phyloP scores from a whole-genome alignment of 2,888 invertebrate species.

The Nephrotoma flavescens region DNA sequence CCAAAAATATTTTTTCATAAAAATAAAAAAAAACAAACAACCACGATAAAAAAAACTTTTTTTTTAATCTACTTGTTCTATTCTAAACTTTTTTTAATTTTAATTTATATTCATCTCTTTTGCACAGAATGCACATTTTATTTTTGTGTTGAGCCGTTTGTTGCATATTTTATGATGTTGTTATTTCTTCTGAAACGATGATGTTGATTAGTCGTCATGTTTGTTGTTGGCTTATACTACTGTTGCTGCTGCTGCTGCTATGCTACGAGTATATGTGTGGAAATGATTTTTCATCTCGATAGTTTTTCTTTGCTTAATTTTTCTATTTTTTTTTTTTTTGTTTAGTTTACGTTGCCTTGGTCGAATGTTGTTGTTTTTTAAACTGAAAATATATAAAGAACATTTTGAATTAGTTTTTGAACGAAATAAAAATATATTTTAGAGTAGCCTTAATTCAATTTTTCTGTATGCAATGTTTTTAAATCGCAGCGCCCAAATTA shows the following conservation, averaged over 20 bases:
- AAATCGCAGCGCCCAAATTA: no score
- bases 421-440: no score
- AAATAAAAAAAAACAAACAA: not conserved
- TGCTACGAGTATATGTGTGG: not conserved
- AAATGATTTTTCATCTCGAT: not conserved
- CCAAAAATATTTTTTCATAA: not conserved
- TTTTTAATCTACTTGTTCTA: not conserved
- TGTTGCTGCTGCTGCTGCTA: not conserved
- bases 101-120: slow-evolving; percentile 1
- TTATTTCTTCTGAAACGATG: not conserved
- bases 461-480: no score
- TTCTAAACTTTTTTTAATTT: slow-evolving; percentile 1
- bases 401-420: not conserved
- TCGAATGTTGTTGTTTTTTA: not conserved
- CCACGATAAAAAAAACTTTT: not conserved
- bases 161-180: slow-evolving; percentile 2
- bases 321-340: not conserved
- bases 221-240: not conserved
- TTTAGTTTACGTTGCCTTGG: not conserved
- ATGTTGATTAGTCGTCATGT: not conserved
- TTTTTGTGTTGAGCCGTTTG: not conserved
- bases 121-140: slow-evolving; percentile 1
- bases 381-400: not conserved
- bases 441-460: no score
- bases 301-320: not conserved